These are phyloP conservation scores for Aethina tumida DNA, from an alignment of 1,140 invertebrate species.

Conservation along the genomic window DNA sequence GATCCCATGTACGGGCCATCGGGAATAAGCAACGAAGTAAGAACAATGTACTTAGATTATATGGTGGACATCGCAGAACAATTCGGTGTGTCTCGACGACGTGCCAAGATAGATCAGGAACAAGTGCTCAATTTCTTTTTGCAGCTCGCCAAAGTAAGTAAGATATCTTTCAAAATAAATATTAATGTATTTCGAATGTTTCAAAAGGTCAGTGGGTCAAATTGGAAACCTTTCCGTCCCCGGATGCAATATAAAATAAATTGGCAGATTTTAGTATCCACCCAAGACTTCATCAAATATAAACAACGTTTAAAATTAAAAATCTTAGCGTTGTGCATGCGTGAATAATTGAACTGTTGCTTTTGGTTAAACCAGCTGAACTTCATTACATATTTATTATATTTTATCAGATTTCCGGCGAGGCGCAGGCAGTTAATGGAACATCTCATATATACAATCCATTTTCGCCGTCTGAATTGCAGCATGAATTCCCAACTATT, in stretches of 20 bases:
- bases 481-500: conserved; percentile 51
- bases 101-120: conserved; percentile 62
- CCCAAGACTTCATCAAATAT: too few relatives aligned
- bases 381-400: conserved; percentile 1
- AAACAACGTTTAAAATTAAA: too few relatives aligned
- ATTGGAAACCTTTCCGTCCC: too few relatives aligned
- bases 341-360: too few relatives aligned
- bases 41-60: conserved; percentile 55
- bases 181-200: too few relatives aligned
- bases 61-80: conserved; percentile 78
- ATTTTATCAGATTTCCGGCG: conserved; percentile 16
- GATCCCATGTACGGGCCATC: conserved; percentile 7
- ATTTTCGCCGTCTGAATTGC: conserved; percentile 65
- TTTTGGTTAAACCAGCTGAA: background rate
- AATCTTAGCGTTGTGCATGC: too few relatives aligned
- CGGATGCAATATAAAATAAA: too few relatives aligned
- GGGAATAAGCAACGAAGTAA: conserved; percentile 13
- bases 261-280: too few relatives aligned
- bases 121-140: conserved; percentile 84
- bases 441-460: conserved; percentile 75
- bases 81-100: conserved; percentile 61
- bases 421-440: conserved; percentile 12
- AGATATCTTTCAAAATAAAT: too few relatives aligned
- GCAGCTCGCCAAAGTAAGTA: conserved; percentile 74
- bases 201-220: too few relatives aligned